Evolutionary conservation across 2,797 vertebrate species (phyloP).

Genomic region (Chloroceryle amazona): DNA sequence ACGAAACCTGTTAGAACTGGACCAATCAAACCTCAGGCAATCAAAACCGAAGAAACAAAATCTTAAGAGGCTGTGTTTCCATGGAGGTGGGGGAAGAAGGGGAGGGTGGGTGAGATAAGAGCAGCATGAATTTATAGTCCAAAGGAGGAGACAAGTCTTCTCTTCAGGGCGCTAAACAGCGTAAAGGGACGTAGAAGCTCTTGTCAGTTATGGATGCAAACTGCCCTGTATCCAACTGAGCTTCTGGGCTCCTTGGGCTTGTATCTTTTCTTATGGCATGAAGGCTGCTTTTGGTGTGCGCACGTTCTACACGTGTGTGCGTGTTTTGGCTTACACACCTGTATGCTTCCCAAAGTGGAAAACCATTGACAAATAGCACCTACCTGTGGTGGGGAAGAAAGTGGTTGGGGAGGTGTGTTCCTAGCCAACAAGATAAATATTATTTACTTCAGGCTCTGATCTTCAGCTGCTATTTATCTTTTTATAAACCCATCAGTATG

Average conservation of each 20-base stretch:
- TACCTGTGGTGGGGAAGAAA: background rate
- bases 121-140: slow-evolving; percentile 33
- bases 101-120: background rate
- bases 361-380: background rate
- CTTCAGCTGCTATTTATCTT: slow-evolving; percentile 60
- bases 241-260: slow-evolving; percentile 24
- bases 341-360: slow-evolving; percentile 10
- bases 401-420: background rate
- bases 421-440: background rate
- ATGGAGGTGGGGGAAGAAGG: background rate
- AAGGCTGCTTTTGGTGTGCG: background rate
- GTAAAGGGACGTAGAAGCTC: background rate
- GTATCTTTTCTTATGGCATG: slow-evolving; percentile 29
- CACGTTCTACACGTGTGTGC: background rate
- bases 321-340: background rate
- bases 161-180: background rate
- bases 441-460: slow-evolving; percentile 55
- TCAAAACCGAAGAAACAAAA: slow-evolving; percentile 98
- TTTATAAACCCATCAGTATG: slow-evolving; percentile 37
- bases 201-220: background rate
- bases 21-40: slow-evolving; percentile 98
- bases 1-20: slow-evolving; percentile 96
- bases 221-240: slow-evolving; percentile 7
- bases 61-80: slow-evolving; percentile 79
- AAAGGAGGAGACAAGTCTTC: background rate